A percentile compares a stretch with the other conserved stretches of the same genome.
Conservation (phyloP, 2,888 invertebrate genomes). For the Meghimatium bilineatum region DNA sequence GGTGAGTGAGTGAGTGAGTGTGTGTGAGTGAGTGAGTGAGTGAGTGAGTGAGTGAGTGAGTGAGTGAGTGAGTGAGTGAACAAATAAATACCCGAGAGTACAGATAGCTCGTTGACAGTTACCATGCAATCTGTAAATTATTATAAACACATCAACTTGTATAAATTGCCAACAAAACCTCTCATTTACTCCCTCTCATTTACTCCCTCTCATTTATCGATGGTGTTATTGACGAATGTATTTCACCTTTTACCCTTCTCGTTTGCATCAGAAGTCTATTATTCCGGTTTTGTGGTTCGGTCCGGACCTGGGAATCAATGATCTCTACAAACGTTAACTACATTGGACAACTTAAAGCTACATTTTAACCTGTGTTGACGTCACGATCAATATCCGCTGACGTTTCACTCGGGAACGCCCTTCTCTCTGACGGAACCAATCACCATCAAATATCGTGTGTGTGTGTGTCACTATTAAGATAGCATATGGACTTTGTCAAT, state of each 20-base stretch:
- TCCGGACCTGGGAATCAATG: not conserved
- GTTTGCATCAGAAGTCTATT: not conserved
- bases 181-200: too few species aligned
- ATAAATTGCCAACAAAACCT: too few species aligned
- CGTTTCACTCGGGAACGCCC: not conserved
- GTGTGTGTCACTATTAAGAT: not conserved
- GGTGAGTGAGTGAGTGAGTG: too few species aligned
- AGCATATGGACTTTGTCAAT: too few species aligned
- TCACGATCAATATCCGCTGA: not conserved
- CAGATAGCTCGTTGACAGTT: too few species aligned
- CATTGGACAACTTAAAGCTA: not conserved
- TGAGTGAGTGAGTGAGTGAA: too few species aligned
- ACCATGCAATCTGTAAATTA: too few species aligned
- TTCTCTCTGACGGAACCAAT: conserved; percentile 5
- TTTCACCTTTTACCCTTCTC: not conserved
- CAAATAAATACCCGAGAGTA: too few species aligned
- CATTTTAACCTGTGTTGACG: not conserved
- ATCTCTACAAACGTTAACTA: not conserved
- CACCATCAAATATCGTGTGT: not conserved
- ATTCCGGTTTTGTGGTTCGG: not conserved
- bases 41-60: too few species aligned
- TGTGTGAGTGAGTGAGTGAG: too few species aligned
- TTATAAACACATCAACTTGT: too few species aligned
- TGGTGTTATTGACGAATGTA: not conserved
- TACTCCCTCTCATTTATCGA: too few species aligned